phyloP scores from a whole-genome alignment of 2,113 vertebrate species.

The Drymodes brunneopygia region DNA sequence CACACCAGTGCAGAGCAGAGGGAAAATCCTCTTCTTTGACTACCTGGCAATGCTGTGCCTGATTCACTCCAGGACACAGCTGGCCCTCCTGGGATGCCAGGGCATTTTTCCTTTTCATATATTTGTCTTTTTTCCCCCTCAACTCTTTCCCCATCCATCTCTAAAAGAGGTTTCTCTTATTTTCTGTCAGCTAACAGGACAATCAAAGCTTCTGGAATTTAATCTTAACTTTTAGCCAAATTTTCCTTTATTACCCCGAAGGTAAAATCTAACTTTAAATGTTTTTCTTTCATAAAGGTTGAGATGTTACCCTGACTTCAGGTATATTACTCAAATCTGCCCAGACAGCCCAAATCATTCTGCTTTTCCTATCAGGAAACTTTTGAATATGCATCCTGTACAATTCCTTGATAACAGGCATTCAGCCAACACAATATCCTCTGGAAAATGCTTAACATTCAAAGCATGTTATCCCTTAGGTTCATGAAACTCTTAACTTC shows the following conservation, averaged over 20 bases:
- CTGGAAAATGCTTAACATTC: background rate
- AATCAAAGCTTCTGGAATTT: background rate
- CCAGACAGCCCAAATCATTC: background rate
- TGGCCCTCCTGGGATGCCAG: background rate
- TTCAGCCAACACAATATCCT: background rate
- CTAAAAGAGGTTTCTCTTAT: background rate
- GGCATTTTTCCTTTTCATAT: background rate
- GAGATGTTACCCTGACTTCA: background rate
- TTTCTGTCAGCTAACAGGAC: background rate
- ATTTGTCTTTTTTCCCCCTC: rapidly evolving
- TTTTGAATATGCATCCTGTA: background rate
- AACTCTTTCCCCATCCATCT: background rate
- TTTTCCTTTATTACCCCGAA: background rate
- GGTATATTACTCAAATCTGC: background rate
- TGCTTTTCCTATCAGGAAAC: slow-evolving; percentile 17
- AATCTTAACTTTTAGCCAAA: background rate
- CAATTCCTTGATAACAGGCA: background rate
- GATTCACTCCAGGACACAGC: background rate
- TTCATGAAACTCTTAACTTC: background rate
- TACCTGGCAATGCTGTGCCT: background rate
- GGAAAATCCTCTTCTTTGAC: background rate
- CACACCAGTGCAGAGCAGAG: background rate
- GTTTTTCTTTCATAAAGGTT: background rate
- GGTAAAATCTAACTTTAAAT: background rate
- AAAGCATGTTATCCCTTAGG: background rate